Conservation (phyloP, 2,888 invertebrate species). For the Zygaena filipendulae region DNA sequence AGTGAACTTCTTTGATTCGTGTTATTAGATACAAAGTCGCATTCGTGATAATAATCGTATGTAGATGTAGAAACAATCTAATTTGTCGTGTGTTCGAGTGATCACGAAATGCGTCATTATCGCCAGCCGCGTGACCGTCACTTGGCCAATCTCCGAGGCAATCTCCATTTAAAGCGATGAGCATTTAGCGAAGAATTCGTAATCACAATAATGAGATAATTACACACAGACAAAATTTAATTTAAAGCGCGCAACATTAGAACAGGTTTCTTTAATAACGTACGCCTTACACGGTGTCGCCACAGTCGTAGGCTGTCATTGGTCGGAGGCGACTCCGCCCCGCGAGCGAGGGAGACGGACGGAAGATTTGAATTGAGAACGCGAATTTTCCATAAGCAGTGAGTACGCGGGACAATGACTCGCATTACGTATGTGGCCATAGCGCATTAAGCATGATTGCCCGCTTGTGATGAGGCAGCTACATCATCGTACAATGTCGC, state of each 20-base stretch:
- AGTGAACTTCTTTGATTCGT: conserved; percentile 44
- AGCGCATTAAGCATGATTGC: conserved; percentile 67
- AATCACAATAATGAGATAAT: conserved; percentile 69
- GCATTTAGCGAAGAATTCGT: conserved; percentile 65
- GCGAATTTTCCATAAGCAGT: conserved; percentile 70
- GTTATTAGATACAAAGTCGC: conserved; percentile 45
- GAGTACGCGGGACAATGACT: conserved; percentile 65
- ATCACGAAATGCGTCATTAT: conserved; percentile 33
- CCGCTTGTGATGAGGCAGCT: conserved; percentile 65
- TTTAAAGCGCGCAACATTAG: conserved; percentile 68
- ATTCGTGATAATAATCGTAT: conserved; percentile 40
- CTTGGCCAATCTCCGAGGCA: conserved; percentile 38
- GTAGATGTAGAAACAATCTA: too few relatives aligned
- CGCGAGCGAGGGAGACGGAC: conserved; percentile 63
- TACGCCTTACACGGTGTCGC: conserved; percentile 68
- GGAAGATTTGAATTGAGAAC: conserved; percentile 68
- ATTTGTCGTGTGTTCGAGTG: conserved; percentile 26
- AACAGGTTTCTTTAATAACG: conserved; percentile 69
- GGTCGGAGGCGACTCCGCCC: conserved; percentile 65
- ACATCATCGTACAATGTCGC: conserved; percentile 65
- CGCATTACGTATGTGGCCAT: conserved; percentile 67
- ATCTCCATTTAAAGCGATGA: conserved; percentile 58
- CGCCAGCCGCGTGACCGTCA: conserved; percentile 35
- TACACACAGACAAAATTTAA: conserved; percentile 69
- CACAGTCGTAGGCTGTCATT: conserved; percentile 60